phyloP scores from a whole-genome alignment of 2,797 vertebrate genomes.

The Sebastes taczanowskii region DNA sequence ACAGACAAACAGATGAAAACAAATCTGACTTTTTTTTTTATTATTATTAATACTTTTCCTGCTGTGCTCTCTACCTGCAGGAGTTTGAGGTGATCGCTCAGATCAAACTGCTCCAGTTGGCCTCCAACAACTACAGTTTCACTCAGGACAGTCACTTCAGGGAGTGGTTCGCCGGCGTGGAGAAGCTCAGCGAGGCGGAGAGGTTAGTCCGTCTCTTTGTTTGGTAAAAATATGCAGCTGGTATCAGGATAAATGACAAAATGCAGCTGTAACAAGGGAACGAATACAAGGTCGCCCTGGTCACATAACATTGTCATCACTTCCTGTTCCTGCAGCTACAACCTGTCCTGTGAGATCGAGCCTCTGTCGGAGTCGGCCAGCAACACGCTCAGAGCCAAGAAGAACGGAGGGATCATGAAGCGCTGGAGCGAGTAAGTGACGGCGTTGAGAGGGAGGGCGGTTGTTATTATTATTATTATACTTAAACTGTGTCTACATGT shows the following conservation, averaged over 20 bases:
- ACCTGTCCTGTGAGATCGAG: constrained; percentile 93
- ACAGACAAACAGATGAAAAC: too few relatives aligned
- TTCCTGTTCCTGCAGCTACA: constrained; percentile 81
- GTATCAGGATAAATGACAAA: neutral
- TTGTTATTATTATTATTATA: neutral
- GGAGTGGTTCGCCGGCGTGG: constrained; percentile 89
- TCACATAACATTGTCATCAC: neutral
- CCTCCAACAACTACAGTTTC: constrained; percentile 96
- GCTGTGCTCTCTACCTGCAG: constrained; percentile 65
- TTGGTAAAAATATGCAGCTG: neutral
- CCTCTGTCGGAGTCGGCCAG: constrained; percentile 92
- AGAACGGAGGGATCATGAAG: constrained; percentile 92
- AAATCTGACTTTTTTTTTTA: too few relatives aligned
- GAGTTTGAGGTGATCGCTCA: constrained; percentile 96
- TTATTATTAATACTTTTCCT: neutral
- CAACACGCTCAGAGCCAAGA: constrained; percentile 91
- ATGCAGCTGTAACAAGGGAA: neutral
- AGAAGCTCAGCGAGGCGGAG: constrained; percentile 89
- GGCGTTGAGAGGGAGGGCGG: neutral
- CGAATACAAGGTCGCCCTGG: neutral
- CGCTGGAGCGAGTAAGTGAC: constrained; percentile 96
- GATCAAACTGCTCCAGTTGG: constrained; percentile 94
- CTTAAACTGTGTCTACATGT: neutral
- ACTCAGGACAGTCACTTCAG: constrained; percentile 85
- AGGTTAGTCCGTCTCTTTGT: constrained; percentile 78